Base-by-base conservation (phyloP, 2,113 vertebrate species). In the Centropus bengalensis region DNA sequence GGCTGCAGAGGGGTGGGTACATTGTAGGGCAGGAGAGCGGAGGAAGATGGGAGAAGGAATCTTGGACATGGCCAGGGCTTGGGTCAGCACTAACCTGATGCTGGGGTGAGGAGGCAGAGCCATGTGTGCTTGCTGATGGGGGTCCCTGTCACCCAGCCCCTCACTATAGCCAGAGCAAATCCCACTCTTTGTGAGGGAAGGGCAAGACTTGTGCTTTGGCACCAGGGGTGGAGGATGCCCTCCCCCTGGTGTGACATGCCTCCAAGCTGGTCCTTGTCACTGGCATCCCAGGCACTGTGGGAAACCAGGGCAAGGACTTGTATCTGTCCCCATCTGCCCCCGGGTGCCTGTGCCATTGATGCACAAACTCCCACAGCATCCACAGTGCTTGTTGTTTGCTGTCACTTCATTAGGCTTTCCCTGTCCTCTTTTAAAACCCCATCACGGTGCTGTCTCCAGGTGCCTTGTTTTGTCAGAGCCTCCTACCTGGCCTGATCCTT, bases 181-280 rank as follows among this genome's bases (percentile, higher is more conserved):
- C n/a, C 54, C 7, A 8, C 47, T 40, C 19, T 51, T 60, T 0
- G 0, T 45, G 38, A 67, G 69, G 58, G 54, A 58, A 54, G 16
- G 36, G 73, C 30, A 27, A 55, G 40, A 14, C 40, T 56, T 81
- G 42, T 10, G 5, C 23, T 88, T 58, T 2, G 3, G 66, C 2
- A 2, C 13, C 1, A 11, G 30, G 32, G 14, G 5, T 42, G 33
- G 55, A 56, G 32, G 74, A 62, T 70, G 32, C 3, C 1, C 49
- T 52, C 21, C 58, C 28, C 0, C 2, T 3, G 4, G 49, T 2
- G 14, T 55, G 44, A 47, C 0, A 23, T 27, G 26, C 27, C 63
- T 62, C 73, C 22, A 33, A 2, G 62, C 33, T 62, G 66, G 16
- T 14, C 10, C 3, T 2, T 42, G 32, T 67, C 87, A 69, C 55